These are phyloP conservation scores for Anser cygnoides DNA, from an alignment of 2,113 vertebrate genomes.

Conservation along the genomic window DNA sequence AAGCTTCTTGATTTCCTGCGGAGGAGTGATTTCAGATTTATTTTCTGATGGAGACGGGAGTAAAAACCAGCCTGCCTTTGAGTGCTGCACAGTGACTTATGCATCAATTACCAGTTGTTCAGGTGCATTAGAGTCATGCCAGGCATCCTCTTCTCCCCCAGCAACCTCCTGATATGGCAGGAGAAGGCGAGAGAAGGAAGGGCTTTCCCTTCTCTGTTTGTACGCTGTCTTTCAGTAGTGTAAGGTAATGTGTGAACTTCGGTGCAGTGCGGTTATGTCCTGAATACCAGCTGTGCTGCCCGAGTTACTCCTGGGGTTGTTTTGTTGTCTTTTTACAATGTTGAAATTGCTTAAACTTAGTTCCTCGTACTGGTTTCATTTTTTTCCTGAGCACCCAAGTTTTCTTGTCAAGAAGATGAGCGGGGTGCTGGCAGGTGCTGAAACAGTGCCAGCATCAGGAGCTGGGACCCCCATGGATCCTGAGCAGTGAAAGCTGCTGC, in stretches of 20 bases:
- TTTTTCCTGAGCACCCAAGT: not conserved
- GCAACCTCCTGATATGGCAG: not conserved
- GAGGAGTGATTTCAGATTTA: not conserved
- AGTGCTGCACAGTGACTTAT: not conserved
- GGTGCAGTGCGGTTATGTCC: not conserved
- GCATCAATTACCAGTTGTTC: not conserved
- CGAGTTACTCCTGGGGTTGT: not conserved
- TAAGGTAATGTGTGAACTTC: not conserved
- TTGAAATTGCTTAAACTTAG: not conserved
- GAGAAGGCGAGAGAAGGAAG: not conserved
- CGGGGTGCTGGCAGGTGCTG: not conserved
- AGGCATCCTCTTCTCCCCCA: not conserved
- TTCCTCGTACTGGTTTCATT: not conserved
- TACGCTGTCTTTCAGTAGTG: not conserved
- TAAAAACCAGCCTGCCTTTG: not conserved
- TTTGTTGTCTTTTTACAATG: not conserved
- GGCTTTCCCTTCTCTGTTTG: not conserved
- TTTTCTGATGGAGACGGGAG: not conserved
- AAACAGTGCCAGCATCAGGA: not conserved
- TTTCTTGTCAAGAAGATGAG: not conserved
- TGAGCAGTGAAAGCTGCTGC: not conserved
- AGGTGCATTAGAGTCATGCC: not conserved
- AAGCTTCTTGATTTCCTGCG: not conserved
- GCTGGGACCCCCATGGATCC: not conserved
- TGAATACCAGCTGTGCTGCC: accelerated